Conservation (phyloP, 2,888 invertebrate genomes). For the Alitta virens region DNA sequence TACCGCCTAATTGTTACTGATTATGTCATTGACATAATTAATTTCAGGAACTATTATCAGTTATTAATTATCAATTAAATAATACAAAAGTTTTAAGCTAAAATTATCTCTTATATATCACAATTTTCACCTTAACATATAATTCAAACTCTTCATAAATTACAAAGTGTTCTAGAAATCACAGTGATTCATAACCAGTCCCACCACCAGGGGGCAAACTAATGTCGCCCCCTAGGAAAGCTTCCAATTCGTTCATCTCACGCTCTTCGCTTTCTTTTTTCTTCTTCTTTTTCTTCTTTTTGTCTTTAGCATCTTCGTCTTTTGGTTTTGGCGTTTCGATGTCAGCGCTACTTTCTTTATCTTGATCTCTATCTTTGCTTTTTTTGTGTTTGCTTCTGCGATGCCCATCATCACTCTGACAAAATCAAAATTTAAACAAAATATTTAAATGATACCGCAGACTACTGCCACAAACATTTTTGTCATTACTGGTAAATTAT, state of each 20-base stretch:
- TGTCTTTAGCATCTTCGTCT: neutral
- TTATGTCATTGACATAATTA: too few species aligned
- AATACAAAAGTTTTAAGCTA: too few species aligned
- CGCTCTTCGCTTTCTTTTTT: conserved; percentile 1
- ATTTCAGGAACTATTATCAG: too few species aligned
- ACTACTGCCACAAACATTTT: too few species aligned
- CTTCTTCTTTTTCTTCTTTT: conserved; percentile 16
- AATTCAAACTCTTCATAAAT: too few species aligned
- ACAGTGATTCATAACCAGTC: conserved; percentile 16
- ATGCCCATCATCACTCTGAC: conserved; percentile 12
- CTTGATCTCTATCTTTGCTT: neutral
- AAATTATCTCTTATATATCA: too few species aligned
- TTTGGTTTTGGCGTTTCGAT: neutral
- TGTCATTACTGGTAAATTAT: too few species aligned
- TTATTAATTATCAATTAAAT: too few species aligned
- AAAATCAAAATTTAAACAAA: conserved; percentile 7
- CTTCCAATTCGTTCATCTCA: conserved; percentile 25
- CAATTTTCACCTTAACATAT: too few species aligned
- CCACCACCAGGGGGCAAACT: neutral
- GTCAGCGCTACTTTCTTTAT: neutral
- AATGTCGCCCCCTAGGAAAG: conserved; percentile 22
- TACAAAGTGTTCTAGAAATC: too few species aligned
- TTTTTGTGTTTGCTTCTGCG: conserved; percentile 18
- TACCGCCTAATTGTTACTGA: too few species aligned
- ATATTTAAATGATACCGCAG: too few species aligned